Conservation (phyloP, 2,113 vertebrate genomes). For the Nycticorax nycticorax region DNA sequence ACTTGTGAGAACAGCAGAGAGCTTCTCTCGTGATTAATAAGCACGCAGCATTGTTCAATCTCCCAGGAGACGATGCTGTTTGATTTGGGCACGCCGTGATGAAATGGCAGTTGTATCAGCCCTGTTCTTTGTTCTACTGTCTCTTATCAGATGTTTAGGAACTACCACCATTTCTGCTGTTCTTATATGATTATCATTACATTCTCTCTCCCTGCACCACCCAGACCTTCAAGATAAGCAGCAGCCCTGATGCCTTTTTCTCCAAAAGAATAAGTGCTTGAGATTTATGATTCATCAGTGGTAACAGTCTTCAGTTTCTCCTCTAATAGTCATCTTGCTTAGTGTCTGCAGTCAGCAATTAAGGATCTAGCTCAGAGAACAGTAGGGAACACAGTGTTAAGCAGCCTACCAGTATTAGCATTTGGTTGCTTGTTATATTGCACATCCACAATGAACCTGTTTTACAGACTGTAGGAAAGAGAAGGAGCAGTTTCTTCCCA, state of each 20-base stretch:
- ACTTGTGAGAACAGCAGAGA: constrained; percentile 33
- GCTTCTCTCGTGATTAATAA: constrained; percentile 39
- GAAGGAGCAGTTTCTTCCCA: not conserved
- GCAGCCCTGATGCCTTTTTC: not conserved
- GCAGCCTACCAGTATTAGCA: not conserved
- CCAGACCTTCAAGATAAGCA: not conserved
- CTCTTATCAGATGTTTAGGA: not conserved
- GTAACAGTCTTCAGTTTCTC: not conserved
- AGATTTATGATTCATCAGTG: not conserved
- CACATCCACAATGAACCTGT: not conserved
- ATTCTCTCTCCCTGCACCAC: not conserved
- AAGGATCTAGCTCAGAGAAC: not conserved
- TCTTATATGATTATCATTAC: not conserved
- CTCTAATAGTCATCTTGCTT: not conserved
- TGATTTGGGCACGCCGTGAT: constrained; percentile 10
- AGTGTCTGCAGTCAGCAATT: not conserved
- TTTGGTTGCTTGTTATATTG: not conserved
- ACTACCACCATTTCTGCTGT: not conserved
- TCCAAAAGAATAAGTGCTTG: not conserved
- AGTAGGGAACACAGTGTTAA: not conserved
- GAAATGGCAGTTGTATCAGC: constrained; percentile 30
- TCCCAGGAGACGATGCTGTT: constrained; percentile 24
- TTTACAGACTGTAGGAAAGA: not conserved
- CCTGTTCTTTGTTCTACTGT: constrained; percentile 24
- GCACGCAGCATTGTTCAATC: not conserved